Evolutionary conservation across 1,140 invertebrate genomes (phyloP).

Genomic region (Bombus terrestris): DNA sequence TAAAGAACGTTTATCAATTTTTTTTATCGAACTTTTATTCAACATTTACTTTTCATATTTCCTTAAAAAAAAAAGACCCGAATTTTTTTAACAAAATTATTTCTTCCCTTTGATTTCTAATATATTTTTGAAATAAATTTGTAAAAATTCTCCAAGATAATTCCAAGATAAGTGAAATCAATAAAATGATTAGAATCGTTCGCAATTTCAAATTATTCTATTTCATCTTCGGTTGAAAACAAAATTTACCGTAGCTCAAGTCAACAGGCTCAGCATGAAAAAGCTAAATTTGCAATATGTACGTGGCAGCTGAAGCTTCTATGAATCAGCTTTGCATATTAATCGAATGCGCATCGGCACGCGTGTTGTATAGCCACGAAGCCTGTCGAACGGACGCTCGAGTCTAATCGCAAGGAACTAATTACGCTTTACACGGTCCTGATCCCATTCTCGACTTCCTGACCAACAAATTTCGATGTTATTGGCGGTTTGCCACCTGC

Average conservation of each 20-base stretch:
- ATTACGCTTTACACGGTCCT: constrained; percentile 45
- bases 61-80: no score
- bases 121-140: neutral
- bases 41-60: no score
- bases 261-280: no score
- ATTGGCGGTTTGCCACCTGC: constrained; percentile 64
- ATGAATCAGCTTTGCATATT: neutral
- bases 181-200: neutral
- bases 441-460: neutral
- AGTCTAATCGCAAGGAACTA: constrained; percentile 61
- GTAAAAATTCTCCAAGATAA: neutral
- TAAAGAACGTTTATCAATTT: neutral
- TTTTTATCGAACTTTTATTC: no score
- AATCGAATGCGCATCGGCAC: neutral
- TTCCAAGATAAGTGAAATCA: neutral
- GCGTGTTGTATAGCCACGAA: neutral
- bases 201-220: neutral
- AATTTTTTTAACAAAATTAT: neutral
- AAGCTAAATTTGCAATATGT: neutral
- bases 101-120: neutral
- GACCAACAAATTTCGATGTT: constrained; percentile 52
- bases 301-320: neutral
- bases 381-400: constrained; percentile 10
- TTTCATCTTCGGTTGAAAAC: neutral
- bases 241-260: neutral